These are phyloP conservation scores for Aphelinus atriplicis DNA, from an alignment of 1,140 invertebrate species.

Conservation along the genomic window DNA sequence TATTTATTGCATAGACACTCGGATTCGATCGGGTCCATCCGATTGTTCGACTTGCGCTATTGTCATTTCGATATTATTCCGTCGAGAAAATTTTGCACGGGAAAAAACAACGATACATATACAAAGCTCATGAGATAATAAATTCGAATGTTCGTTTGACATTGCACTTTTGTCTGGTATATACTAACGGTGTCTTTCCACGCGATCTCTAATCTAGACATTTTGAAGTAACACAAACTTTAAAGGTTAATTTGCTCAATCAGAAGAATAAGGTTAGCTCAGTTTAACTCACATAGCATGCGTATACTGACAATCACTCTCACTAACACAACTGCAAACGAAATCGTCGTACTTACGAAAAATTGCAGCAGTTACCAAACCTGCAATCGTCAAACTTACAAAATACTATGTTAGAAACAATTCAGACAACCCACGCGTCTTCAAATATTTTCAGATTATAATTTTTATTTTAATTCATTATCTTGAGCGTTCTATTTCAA, in stretches of 20 bases:
- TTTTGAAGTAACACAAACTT: conserved; percentile 40
- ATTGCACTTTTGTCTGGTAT: background rate
- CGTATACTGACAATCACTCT: conserved; percentile 30
- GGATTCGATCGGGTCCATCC: too few species aligned
- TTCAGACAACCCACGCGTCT: background rate
- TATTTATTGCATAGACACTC: too few species aligned
- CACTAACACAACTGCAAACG: conserved; percentile 26
- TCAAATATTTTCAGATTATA: background rate
- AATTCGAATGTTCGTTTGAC: background rate
- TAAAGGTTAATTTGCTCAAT: conserved; percentile 43
- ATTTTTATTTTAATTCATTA: too few species aligned
- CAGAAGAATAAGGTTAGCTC: conserved; percentile 43
- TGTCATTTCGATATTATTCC: too few species aligned
- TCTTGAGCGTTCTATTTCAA: too few species aligned
- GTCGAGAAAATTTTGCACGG: too few species aligned
- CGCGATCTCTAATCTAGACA: conserved; percentile 39
- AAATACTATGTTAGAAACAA: background rate
- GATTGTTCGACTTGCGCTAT: too few species aligned
- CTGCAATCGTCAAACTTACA: background rate
- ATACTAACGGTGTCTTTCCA: conserved; percentile 34
- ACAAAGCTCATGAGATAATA: too few species aligned
- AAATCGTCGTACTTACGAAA: conserved; percentile 26
- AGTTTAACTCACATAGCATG: conserved; percentile 38
- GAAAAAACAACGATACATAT: too few species aligned
- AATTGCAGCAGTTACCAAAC: conserved; percentile 18